Base-by-base conservation (phyloP, 2,888 invertebrate genomes). In the Phragmatobia fuliginosa region DNA sequence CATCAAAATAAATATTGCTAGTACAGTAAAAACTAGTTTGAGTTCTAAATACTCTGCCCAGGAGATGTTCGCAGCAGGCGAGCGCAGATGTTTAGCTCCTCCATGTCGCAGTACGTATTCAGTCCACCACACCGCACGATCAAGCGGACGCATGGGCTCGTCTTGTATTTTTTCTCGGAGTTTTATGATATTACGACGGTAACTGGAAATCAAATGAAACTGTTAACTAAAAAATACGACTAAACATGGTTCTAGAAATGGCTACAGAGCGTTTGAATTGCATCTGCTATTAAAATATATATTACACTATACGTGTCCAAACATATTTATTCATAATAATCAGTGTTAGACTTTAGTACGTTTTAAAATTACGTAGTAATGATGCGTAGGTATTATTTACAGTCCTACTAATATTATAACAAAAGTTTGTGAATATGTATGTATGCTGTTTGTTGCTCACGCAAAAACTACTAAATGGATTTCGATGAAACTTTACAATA, bases 71-170 rank as follows among this genome's bases (percentile, higher is more conserved):
- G 87, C 85, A 8, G 84, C 80, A 0, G 92, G 91, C n/a, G 91
- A 83, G 28, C 88, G 85, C 1, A 95, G 85, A 70, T 94, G 94
- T 45, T 75, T 76, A 2, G 91, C 91, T 7, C 92, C 92, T 38
- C 87, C 85, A 72, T 93, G 90, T 8, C 94, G 85, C 7, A 94
- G 76, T 2, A 94, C 87, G 76, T 94, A 90, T 74, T 94, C 95
- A 18, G 89, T 62, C 71, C 71, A 71, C 64, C 67, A 71, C 11
- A 67, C 77, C 0, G 91, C 90, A 33, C 88, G 87, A 28, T 91
- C 88, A 10, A 66, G 56, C 2, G 31, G 41, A 5, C 41, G 41
- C 41, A 41, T 18, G 6, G 41, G 41, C 41, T 41, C 41, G 18
- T 77, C 77, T 1, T 18, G 32, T 66, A 77, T 67, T 3, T 72